These are phyloP conservation scores for Cataglyphis hispanica DNA, from an alignment of 1,140 invertebrate genomes.

Conservation along the genomic window DNA sequence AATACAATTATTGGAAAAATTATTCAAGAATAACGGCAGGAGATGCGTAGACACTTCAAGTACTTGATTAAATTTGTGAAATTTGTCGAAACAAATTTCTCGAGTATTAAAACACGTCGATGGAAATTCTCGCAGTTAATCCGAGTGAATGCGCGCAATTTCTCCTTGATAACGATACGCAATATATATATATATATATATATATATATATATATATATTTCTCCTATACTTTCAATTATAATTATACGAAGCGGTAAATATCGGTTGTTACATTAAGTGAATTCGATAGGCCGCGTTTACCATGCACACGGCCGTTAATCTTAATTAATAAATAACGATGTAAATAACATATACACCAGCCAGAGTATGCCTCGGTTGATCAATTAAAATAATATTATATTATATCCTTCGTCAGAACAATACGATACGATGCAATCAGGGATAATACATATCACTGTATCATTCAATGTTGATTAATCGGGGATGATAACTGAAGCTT, in stretches of 20 bases:
- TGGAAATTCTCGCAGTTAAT: slow-evolving; percentile 35
- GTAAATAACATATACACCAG: slow-evolving; percentile 34
- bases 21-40: not conserved
- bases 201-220: no score
- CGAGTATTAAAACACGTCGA: slow-evolving; percentile 23
- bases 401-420: slow-evolving; percentile 46
- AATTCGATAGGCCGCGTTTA: slow-evolving; percentile 46
- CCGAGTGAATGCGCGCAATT: not conserved
- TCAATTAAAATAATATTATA: slow-evolving; percentile 58
- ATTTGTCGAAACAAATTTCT: slow-evolving; percentile 26
- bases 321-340: slow-evolving; percentile 57
- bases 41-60: not conserved
- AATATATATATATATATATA: no score
- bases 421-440: slow-evolving; percentile 12
- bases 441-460: slow-evolving; percentile 31
- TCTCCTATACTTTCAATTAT: slow-evolving; percentile 26
- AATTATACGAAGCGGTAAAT: slow-evolving; percentile 19
- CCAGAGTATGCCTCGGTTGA: not conserved
- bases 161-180: slow-evolving; percentile 27
- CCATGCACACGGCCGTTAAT: slow-evolving; percentile 20
- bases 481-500: not conserved
- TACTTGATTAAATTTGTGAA: slow-evolving; percentile 21
- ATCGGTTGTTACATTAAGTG: slow-evolving; percentile 34
- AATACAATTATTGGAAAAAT: slow-evolving; percentile 15
- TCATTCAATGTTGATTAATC: slow-evolving; percentile 40